These are phyloP conservation scores for Steinernema hermaphroditum DNA, from an alignment of 2,888 invertebrate genomes.

Conservation along the genomic window DNA sequence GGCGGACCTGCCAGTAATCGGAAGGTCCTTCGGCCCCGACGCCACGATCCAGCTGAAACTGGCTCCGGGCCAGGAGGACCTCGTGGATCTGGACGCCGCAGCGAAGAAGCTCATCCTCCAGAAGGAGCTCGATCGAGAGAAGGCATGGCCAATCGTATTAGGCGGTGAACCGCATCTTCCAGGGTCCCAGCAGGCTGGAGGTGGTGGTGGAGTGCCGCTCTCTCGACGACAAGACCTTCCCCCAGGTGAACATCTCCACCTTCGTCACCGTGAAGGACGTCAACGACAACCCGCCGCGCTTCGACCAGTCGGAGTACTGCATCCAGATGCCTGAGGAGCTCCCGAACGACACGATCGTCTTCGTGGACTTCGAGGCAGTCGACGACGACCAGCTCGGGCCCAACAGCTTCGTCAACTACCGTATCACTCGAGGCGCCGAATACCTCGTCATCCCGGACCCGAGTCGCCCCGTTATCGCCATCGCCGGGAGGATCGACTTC, in stretches of 20 bases:
- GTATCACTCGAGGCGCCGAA: conserved; percentile 46
- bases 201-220: conserved; percentile 46
- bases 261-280: conserved; percentile 64
- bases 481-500: conserved; percentile 59
- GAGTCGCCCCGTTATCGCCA: conserved; percentile 53
- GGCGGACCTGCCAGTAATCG: conserved; percentile 44
- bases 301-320: conserved; percentile 54
- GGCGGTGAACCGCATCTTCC: conserved; percentile 26
- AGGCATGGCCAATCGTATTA: conserved; percentile 38
- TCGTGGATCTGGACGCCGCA: conserved; percentile 50
- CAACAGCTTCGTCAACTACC: conserved; percentile 61
- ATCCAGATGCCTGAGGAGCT: conserved; percentile 61
- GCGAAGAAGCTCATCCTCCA: conserved; percentile 54
- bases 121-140: conserved; percentile 58
- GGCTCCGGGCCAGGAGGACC: conserved; percentile 53
- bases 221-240: conserved; percentile 35
- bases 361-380: conserved; percentile 58
- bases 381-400: conserved; percentile 64
- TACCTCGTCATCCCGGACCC: conserved; percentile 59
- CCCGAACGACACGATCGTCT: conserved; percentile 61
- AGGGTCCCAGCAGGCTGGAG: conserved; percentile 41
- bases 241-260: conserved; percentile 57
- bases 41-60: conserved; percentile 51
- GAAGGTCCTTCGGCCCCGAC: conserved; percentile 43
- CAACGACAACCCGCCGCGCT: conserved; percentile 64